Percentiles rank a stretch among this genome's conserved stretches.
Evolutionary conservation across 2,113 vertebrate genomes (phyloP).

Genomic region (Formicarius rufipectus): DNA sequence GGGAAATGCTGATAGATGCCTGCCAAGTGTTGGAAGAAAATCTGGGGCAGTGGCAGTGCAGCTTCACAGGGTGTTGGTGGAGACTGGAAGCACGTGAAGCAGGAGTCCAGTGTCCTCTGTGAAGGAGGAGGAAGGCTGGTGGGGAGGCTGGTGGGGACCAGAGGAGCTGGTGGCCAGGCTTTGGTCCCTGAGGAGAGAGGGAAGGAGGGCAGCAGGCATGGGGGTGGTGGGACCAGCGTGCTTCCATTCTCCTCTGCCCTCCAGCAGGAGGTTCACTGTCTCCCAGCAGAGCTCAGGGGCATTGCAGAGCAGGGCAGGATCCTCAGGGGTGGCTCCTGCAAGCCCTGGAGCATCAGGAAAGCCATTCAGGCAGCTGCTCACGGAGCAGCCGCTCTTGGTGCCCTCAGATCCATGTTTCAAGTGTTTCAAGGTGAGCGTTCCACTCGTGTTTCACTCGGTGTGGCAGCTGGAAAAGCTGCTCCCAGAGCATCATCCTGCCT

Average conservation of each 20-base stretch:
- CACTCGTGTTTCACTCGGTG: neutral
- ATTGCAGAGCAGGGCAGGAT: neutral
- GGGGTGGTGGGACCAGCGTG: no score
- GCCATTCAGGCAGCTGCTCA: no score
- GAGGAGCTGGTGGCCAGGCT: rapidly evolving
- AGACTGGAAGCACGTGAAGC: neutral
- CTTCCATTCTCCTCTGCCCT: neutral
- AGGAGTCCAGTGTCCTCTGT: neutral
- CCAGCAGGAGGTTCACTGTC: rapidly evolving
- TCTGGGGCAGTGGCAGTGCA: rapidly evolving
- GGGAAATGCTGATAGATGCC: neutral
- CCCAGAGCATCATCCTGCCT: neutral
- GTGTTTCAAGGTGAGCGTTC: no score
- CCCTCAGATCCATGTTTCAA: no score
- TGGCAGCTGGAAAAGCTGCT: neutral
- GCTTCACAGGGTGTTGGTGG: neutral
- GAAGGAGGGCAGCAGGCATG: neutral
- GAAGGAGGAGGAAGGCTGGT: neutral
- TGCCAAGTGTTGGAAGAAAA: neutral
- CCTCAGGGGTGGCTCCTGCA: neutral
- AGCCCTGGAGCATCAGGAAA: no score
- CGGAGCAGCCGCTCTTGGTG: no score
- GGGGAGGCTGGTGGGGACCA: no score
- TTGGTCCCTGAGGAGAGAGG: no score
- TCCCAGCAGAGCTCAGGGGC: neutral